Evolutionary conservation across 1,140 invertebrate species (phyloP).

Genomic region (Triops cancriformis): DNA sequence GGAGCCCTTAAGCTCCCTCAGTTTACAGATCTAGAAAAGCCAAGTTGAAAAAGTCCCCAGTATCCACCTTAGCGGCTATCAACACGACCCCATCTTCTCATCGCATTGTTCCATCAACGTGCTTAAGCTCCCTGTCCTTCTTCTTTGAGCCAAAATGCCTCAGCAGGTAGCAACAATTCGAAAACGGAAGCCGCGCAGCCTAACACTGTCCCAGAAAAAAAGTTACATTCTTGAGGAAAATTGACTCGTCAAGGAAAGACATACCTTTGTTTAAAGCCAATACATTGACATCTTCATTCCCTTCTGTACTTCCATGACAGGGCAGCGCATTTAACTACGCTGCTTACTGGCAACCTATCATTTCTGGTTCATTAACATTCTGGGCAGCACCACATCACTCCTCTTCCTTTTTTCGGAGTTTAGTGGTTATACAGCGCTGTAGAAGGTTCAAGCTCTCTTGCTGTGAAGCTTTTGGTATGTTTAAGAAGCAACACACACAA

Average conservation of each 20-base stretch:
- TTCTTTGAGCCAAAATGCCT: neutral
- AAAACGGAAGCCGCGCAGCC: neutral
- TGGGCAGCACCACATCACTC: neutral
- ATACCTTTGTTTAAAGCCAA: slow-evolving; percentile 1
- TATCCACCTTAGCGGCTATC: neutral
- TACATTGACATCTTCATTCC: slow-evolving; percentile 10
- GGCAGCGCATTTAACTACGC: neutral
- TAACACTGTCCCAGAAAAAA: neutral
- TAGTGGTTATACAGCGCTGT: neutral
- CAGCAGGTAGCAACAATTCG: neutral
- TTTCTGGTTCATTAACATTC: slow-evolving; percentile 6
- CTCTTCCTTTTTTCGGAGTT: neutral
- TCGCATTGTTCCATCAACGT: neutral
- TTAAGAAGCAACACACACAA: slow-evolving; percentile 6
- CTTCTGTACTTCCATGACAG: neutral
- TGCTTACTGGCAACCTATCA: neutral
- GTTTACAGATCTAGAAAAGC: neutral
- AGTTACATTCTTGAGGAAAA: neutral
- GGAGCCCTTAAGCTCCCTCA: neutral
- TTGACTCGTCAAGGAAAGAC: neutral
- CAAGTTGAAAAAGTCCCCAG: neutral
- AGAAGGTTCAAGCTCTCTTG: neutral
- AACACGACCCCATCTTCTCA: neutral
- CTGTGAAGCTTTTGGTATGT: neutral
- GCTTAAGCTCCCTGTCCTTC: neutral